Conservation (phyloP, 35 echinoderm and acorn worm species). For the Apostichopus japonicus region DNA sequence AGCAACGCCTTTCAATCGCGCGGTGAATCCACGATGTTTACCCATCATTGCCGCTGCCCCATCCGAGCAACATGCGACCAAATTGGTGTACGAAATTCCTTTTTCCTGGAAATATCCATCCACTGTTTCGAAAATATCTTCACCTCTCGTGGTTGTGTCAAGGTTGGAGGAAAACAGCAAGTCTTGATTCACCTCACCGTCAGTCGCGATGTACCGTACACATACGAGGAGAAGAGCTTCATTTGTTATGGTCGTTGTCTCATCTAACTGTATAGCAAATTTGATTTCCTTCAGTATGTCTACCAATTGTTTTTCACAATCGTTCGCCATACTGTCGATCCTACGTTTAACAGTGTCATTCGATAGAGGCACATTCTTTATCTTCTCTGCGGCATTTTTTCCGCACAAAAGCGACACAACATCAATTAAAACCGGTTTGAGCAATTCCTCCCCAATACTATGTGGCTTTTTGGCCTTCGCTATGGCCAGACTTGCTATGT, state of each 20-base stretch:
- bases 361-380: slow-evolving; percentile 14
- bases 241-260: slow-evolving; percentile 17
- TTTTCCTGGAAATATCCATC: slow-evolving; percentile 17
- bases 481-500: neutral
- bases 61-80: slow-evolving; percentile 19
- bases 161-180: neutral
- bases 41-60: slow-evolving; percentile 42
- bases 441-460: neutral
- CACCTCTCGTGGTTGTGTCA: neutral
- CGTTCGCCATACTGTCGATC: slow-evolving; percentile 14
- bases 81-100: neutral
- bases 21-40: slow-evolving; percentile 4
- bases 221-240: slow-evolving; percentile 16
- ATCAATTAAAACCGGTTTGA: neutral
- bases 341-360: slow-evolving; percentile 11
- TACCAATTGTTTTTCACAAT: neutral
- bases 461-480: neutral
- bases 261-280: slow-evolving; percentile 23
- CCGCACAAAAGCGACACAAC: neutral
- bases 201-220: neutral
- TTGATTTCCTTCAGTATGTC: neutral
- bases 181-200: slow-evolving; percentile 32
- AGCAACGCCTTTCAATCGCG: slow-evolving; percentile 9
- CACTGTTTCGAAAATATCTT: slow-evolving; percentile 6
- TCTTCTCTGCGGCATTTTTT: neutral